phyloP scores from a whole-genome alignment of 2,113 vertebrate genomes.

The Boulengeromyrus knoepffleri region DNA sequence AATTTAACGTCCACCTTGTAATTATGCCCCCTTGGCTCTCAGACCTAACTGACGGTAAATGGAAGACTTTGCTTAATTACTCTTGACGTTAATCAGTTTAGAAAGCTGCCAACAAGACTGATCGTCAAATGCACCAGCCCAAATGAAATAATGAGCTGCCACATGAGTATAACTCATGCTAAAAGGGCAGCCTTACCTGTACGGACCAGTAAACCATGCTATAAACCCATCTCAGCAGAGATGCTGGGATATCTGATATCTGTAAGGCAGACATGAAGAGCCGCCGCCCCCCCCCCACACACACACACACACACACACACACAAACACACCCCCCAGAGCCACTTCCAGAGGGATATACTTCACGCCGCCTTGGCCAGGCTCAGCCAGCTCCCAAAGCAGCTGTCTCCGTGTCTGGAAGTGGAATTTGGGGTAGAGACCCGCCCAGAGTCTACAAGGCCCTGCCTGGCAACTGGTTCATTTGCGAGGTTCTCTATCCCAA shows the following conservation, averaged over 20 bases:
- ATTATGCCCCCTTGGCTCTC: neutral
- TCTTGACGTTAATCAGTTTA: neutral
- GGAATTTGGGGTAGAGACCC: slow-evolving; percentile 17
- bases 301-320: neutral
- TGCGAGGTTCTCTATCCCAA: neutral
- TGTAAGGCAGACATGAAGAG: neutral
- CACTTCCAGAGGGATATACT: slow-evolving; percentile 22
- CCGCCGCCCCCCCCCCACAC: neutral
- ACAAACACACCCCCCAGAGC: neutral
- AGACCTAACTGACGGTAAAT: neutral
- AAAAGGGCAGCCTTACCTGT: neutral
- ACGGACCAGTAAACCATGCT: neutral
- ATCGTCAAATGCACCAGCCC: neutral
- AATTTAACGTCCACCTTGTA: neutral
- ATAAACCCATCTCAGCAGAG: neutral
- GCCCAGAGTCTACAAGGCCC: neutral
- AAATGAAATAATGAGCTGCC: neutral
- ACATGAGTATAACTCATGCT: neutral
- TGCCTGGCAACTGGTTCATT: neutral
- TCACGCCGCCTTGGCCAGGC: slow-evolving; percentile 33
- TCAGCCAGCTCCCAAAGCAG: slow-evolving; percentile 38
- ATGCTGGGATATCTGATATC: neutral
- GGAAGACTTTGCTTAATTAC: neutral
- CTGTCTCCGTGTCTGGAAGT: slow-evolving; percentile 15
- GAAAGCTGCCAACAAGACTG: neutral